Conservation (phyloP, 2,888 invertebrate genomes). For the Nephrotoma flavescens region DNA sequence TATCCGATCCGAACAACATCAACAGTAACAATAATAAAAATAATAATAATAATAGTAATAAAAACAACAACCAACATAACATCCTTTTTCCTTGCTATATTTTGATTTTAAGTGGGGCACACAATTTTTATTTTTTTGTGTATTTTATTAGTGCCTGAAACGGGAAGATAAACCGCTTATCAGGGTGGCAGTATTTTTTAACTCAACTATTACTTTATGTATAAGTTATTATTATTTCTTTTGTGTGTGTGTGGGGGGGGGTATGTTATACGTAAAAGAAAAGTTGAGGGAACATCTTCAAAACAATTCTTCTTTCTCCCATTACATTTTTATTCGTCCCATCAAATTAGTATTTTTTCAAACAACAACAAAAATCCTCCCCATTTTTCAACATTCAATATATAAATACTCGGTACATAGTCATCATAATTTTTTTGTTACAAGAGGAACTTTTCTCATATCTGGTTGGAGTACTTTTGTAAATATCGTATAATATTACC, state of each 20-base stretch:
- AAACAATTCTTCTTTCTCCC: background rate
- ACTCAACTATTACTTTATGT: conserved; percentile 7
- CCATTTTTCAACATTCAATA: background rate
- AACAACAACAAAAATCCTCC: background rate
- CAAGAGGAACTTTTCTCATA: background rate
- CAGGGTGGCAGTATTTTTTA: conserved; percentile 11
- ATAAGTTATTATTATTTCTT: background rate
- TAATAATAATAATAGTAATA: background rate
- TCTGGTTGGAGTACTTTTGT: background rate
- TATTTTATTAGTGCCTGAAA: conserved; percentile 15
- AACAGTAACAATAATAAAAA: background rate
- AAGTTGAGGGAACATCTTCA: background rate
- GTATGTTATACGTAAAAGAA: background rate
- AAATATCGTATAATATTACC: background rate
- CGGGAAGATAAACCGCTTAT: conserved; percentile 24
- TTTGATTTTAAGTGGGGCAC: conserved; percentile 1
- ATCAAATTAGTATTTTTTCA: background rate
- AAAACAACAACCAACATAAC: conserved; percentile 1
- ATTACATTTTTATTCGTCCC: background rate
- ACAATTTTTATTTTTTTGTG: background rate
- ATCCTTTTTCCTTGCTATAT: background rate
- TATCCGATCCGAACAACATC: background rate
- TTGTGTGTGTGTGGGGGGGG: background rate
- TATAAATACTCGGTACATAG: background rate
- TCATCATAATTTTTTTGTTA: background rate